Evolutionary conservation across 2,113 vertebrate species (phyloP), one percentile per base, ranked within the genome.

Genomic region (Brachypteracias leptosomus): DNA sequence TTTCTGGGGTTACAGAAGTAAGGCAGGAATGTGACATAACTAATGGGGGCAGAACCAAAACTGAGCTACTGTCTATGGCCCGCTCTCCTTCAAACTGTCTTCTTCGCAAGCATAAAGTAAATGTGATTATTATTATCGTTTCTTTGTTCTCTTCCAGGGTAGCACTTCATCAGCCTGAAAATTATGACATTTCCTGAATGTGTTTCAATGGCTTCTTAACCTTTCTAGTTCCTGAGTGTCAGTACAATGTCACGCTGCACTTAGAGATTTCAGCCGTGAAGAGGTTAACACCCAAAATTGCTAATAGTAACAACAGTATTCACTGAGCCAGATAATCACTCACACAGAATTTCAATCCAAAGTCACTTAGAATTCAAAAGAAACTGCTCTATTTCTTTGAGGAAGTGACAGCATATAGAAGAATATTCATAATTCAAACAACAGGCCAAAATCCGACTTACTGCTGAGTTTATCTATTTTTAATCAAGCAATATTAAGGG

Each of bases 281-380:
- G 80, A 81, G 76, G 93, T 97, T 96, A 97, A 96, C 62, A 38
- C 25, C 46, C 85, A 20, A 94, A 95, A 86, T 12, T 68, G 73
- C 83, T 89, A 90, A 84, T 93, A 73, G 79, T 44, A 90, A 94
- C 92, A 96, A 84, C 73, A 68, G 70, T 19, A 84, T 90, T 90
- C 96, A 93, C 36, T 73, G 76, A 95, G 93, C 85, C 93, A 95
- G 76, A 84, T 88, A 94, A 94, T 89, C 88, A 94, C 82, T 95
- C 85, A 84, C 83, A 65, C 19, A 72, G 72, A 75, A 81, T 88
- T 93, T 95, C 86, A 93, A 92, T 76, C 85, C 73, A 93, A 90
- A 96, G 90, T 86, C 93, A 94, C 86, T 93, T 95, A 87, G 92
- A 93, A 93, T 88, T 82, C 92, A 87, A 54, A 91, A 82, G 86